phyloP scores from a whole-genome alignment of 2,888 invertebrate genomes.

The Agapostemon virescens region DNA sequence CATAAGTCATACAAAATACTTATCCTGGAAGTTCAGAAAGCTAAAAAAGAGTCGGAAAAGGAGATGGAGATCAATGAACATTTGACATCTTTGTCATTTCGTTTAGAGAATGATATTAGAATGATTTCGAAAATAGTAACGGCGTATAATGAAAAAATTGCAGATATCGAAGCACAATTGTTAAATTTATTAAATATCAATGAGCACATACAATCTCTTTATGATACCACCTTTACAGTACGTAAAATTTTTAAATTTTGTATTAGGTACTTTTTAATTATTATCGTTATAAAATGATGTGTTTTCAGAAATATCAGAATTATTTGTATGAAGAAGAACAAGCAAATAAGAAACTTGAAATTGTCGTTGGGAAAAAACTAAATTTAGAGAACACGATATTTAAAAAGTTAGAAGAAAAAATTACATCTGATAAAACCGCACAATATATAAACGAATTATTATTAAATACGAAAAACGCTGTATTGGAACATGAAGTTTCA shows the following conservation, averaged over 20 bases:
- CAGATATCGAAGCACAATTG: constrained; percentile 82
- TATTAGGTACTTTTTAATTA: neutral
- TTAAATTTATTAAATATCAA: constrained; percentile 83
- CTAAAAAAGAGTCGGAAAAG: constrained; percentile 85
- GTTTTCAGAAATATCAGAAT: constrained; percentile 81
- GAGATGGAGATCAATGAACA: constrained; percentile 87
- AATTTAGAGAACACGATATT: constrained; percentile 86
- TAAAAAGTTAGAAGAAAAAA: constrained; percentile 85
- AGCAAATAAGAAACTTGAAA: constrained; percentile 81
- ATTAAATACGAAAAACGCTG: constrained; percentile 80
- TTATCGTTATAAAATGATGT: neutral
- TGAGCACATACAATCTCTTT: constrained; percentile 85
- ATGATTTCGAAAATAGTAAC: constrained; percentile 78
- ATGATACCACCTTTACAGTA: constrained; percentile 78
- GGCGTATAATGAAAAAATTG: constrained; percentile 82
- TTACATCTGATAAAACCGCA: constrained; percentile 86
- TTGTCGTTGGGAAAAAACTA: constrained; percentile 82
- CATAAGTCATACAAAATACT: constrained; percentile 83
- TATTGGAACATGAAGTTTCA: constrained; percentile 82
- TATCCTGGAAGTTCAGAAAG: constrained; percentile 84
- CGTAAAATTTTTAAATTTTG: constrained; percentile 26
- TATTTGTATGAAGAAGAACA: constrained; percentile 80
- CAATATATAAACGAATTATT: constrained; percentile 81
- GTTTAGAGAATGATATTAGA: constrained; percentile 83
- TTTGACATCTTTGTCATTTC: constrained; percentile 83